Evolutionary conservation across 2,888 invertebrate genomes (phyloP).

Genomic region (Drosophila histrio): DNA sequence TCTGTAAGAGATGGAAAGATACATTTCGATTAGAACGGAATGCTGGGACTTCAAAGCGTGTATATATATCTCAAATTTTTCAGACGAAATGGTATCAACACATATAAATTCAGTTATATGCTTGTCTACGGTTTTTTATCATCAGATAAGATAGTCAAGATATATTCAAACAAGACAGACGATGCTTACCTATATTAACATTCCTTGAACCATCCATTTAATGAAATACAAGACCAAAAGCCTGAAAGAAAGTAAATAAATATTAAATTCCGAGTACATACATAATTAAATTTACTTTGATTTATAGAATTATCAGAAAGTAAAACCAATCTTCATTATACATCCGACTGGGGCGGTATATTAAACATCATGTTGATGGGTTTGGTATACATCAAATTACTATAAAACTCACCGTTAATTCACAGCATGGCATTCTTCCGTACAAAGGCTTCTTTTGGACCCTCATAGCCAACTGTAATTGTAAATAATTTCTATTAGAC

Average conservation of each 20-base stretch:
- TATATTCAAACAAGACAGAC: neutral
- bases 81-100: constrained; percentile 44
- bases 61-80: neutral
- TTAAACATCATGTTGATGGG: constrained; percentile 34
- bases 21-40: neutral
- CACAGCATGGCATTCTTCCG: neutral
- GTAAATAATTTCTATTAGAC: neutral
- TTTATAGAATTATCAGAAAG: constrained; percentile 28
- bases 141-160: constrained; percentile 17
- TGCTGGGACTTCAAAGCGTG: too few species aligned
- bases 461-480: constrained; percentile 4
- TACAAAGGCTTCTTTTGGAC: too few species aligned
- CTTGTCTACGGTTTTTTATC: constrained; percentile 48
- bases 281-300: neutral
- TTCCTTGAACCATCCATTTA: too few species aligned
- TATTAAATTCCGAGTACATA: neutral
- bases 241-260: neutral
- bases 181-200: constrained; percentile 12
- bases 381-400: neutral
- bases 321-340: constrained; percentile 52
- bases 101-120: constrained; percentile 55
- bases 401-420: neutral
- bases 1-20: neutral
- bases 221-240: too few species aligned
- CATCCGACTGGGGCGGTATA: constrained; percentile 63